Percentiles rank a stretch among this genome's conserved stretches.
These are phyloP conservation scores for Cacoxenus indagator DNA, from an alignment of 2,888 invertebrate species.

Conservation along the genomic window DNA sequence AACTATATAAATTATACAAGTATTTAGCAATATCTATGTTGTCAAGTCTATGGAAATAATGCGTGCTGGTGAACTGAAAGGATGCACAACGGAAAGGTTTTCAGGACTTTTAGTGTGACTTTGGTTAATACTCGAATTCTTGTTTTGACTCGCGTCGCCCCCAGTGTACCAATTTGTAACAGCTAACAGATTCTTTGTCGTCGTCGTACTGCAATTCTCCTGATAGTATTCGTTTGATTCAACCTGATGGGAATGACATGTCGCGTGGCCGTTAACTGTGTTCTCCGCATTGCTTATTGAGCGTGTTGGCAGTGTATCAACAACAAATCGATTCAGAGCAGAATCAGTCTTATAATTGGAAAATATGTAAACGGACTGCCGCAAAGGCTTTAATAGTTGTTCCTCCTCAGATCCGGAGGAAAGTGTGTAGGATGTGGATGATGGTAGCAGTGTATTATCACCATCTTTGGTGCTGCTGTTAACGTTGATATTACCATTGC, in stretches of 20 bases:
- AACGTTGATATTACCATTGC: conserved; percentile 29
- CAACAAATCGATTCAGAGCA: conserved; percentile 47
- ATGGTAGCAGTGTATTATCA: conserved; percentile 44
- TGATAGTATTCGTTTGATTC: conserved; percentile 55
- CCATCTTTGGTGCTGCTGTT: conserved; percentile 37
- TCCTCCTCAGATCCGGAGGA: conserved; percentile 34
- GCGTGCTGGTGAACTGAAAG: conserved; percentile 56
- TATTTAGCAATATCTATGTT: conserved; percentile 48
- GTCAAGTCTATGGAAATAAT: conserved; percentile 69
- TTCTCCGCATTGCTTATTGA: conserved; percentile 38
- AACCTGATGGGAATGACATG: conserved; percentile 29
- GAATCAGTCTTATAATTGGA: conserved; percentile 66
- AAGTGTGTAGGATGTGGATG: conserved; percentile 28
- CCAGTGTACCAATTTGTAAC: conserved; percentile 53
- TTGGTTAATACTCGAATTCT: conserved; percentile 37
- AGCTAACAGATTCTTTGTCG: conserved; percentile 47
- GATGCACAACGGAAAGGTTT: conserved; percentile 53
- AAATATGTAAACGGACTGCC: conserved; percentile 68
- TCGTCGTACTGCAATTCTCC: conserved; percentile 58
- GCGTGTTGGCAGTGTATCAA: conserved; percentile 39
- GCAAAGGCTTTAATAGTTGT: conserved; percentile 59
- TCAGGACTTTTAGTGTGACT: conserved; percentile 44
- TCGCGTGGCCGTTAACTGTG: conserved; percentile 43
- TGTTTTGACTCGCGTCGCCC: conserved; percentile 38
- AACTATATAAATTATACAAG: not conserved